A percentile compares a stretch with the other conserved stretches of the same genome.
These are phyloP conservation scores for Drosophila pruinosa DNA, from an alignment of 1,140 invertebrate species.

Conservation along the genomic window DNA sequence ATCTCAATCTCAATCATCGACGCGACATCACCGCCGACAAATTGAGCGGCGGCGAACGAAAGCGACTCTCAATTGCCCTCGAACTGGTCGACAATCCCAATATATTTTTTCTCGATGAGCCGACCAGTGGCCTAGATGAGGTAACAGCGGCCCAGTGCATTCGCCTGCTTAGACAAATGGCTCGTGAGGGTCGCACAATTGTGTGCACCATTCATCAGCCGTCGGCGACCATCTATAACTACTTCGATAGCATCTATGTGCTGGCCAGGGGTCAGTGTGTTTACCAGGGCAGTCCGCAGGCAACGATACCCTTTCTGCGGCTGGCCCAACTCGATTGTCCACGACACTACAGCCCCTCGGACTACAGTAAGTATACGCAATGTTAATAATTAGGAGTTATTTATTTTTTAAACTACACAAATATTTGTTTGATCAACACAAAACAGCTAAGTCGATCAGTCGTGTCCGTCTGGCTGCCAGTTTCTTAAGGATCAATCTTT, in stretches of 20 bases:
- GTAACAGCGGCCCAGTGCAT: slow-evolving; percentile 93
- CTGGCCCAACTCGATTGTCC: slow-evolving; percentile 88
- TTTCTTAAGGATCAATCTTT: too few species aligned
- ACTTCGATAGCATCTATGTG: slow-evolving; percentile 91
- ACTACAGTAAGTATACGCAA: slow-evolving; percentile 86
- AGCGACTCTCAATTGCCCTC: slow-evolving; percentile 91
- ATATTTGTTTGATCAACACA: too few species aligned
- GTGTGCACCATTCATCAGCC: slow-evolving; percentile 93
- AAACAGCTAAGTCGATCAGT: too few species aligned
- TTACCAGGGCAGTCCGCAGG: slow-evolving; percentile 88
- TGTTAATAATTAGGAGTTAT: not conserved
- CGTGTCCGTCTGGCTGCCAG: too few species aligned
- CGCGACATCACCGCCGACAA: slow-evolving; percentile 86
- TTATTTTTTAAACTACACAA: not conserved
- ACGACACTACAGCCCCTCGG: slow-evolving; percentile 91
- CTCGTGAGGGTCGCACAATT: slow-evolving; percentile 88
- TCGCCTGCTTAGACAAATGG: slow-evolving; percentile 86
- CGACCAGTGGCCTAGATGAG: slow-evolving; percentile 93
- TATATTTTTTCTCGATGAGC: slow-evolving; percentile 88
- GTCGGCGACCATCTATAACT: slow-evolving; percentile 91
- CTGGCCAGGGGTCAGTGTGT: slow-evolving; percentile 88
- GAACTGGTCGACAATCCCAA: slow-evolving; percentile 94
- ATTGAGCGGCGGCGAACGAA: slow-evolving; percentile 90
- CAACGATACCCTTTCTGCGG: slow-evolving; percentile 89
- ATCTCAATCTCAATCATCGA: slow-evolving; percentile 86